Evolutionary conservation across 2,113 vertebrate genomes (phyloP).

Genomic region (Pelecanus crispus): DNA sequence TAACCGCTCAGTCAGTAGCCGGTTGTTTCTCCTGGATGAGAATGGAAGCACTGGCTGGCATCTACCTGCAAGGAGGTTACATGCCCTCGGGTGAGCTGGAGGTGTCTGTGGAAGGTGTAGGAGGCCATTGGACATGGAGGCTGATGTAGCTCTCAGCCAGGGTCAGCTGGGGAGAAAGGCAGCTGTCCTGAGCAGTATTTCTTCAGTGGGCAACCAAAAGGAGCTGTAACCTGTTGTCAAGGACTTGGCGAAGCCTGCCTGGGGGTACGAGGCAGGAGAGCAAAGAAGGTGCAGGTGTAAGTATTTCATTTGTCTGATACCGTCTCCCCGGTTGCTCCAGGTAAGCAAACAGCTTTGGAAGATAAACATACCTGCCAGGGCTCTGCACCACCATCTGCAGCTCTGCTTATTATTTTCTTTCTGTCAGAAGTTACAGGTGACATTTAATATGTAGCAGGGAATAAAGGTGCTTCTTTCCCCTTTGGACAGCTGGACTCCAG

Average conservation of each 20-base stretch:
- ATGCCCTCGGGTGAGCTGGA: neutral
- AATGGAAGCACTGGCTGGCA: neutral
- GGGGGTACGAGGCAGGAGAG: neutral
- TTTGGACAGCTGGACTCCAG: conserved; percentile 51
- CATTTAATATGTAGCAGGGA: conserved; percentile 11
- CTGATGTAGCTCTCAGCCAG: neutral
- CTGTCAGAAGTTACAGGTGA: conserved; percentile 4
- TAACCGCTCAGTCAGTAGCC: neutral
- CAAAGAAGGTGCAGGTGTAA: neutral
- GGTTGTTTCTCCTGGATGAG: neutral
- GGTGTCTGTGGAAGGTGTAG: neutral
- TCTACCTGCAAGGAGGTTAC: neutral
- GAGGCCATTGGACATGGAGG: neutral
- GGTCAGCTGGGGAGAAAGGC: neutral
- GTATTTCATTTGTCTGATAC: neutral
- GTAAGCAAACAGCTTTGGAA: neutral
- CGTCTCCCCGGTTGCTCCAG: neutral
- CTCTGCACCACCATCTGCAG: conserved; percentile 32
- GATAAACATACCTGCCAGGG: neutral
- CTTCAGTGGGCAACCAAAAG: neutral
- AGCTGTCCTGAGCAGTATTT: neutral
- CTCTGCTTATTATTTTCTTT: conserved; percentile 10
- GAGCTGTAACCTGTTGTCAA: neutral
- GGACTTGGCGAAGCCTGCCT: neutral
- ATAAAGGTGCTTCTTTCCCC: conserved; percentile 49